A percentile compares a stretch with the other conserved stretches of the same genome.
phyloP scores from a whole-genome alignment of 1,140 invertebrate species.

The Drosophila pandora region DNA sequence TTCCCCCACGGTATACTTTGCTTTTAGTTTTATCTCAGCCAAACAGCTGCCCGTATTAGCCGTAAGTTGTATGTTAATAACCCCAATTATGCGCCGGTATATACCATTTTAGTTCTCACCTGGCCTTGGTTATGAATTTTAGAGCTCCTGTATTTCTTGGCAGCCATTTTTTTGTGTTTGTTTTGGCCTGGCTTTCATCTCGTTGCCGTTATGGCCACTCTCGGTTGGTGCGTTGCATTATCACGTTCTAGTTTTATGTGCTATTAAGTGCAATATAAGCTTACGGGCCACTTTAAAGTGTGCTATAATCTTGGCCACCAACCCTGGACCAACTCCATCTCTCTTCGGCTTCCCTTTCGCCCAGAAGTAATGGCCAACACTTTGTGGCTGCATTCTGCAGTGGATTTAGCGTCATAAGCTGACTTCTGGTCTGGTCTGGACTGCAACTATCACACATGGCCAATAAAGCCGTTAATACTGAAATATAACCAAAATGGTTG shows the following conservation, averaged over 20 bases:
- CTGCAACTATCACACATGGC: constrained; percentile 4
- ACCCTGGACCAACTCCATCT: background rate
- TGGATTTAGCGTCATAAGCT: constrained; percentile 54
- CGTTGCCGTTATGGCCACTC: constrained; percentile 53
- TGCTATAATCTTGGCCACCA: constrained; percentile 65
- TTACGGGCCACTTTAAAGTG: constrained; percentile 69
- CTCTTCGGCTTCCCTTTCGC: background rate
- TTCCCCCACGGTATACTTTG: background rate
- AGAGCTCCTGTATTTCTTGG: background rate
- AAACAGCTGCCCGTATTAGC: constrained; percentile 24
- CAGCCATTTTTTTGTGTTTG: constrained; percentile 31
- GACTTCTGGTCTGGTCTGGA: constrained; percentile 30
- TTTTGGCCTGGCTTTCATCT: constrained; percentile 18
- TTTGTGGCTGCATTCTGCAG: constrained; percentile 49
- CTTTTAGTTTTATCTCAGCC: constrained; percentile 22
- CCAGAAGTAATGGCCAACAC: constrained; percentile 45
- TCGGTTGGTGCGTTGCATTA: constrained; percentile 73
- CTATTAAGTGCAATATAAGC: constrained; percentile 79
- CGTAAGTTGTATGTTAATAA: constrained; percentile 36
- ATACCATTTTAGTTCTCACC: constrained; percentile 20
- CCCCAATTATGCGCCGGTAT: constrained; percentile 36
- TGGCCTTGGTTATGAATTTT: constrained; percentile 29
- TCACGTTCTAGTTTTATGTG: constrained; percentile 77
- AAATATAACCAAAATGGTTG: constrained; percentile 47
- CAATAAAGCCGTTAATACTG: constrained; percentile 50